These are phyloP conservation scores for Hippocampus kuda DNA, from an alignment of 2,797 vertebrate genomes.

Conservation along the genomic window DNA sequence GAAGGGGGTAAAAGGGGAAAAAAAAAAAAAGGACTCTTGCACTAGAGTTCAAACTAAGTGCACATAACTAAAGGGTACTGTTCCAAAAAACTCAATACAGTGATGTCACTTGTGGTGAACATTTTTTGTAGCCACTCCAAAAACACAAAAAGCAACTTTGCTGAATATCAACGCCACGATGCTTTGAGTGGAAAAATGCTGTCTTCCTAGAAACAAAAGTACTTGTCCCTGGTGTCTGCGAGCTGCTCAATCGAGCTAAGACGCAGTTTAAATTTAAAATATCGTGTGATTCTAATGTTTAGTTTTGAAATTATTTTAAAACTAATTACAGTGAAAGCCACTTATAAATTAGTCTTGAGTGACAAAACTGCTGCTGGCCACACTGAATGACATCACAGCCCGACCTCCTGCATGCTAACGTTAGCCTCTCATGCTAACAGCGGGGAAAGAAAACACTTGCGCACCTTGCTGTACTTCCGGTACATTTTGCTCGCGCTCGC, in stretches of 20 bases:
- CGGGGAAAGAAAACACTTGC: background rate
- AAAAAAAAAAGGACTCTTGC: background rate
- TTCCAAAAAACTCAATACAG: background rate
- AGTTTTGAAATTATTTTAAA: background rate
- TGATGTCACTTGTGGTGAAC: background rate
- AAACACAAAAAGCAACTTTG: background rate
- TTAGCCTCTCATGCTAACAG: conserved; percentile 16
- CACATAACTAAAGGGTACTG: background rate
- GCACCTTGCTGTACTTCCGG: conserved; percentile 67
- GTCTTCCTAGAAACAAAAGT: background rate
- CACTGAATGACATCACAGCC: conserved; percentile 9
- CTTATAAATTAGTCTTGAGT: background rate
- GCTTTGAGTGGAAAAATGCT: background rate
- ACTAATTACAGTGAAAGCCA: background rate
- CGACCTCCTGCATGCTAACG: conserved; percentile 26
- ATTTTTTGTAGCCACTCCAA: background rate
- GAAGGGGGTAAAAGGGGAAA: too few species aligned
- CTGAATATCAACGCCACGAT: background rate
- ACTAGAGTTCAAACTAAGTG: background rate
- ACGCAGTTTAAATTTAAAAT: background rate
- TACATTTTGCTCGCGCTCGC: conserved; percentile 19
- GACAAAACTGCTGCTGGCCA: background rate
- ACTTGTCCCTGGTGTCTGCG: background rate
- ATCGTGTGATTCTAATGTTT: too few species aligned
- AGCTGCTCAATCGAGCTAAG: background rate